Evolutionary conservation across 2,888 invertebrate genomes (phyloP), one percentile per base, ranked within the genome.

Genomic region (Pollenia labialis): DNA sequence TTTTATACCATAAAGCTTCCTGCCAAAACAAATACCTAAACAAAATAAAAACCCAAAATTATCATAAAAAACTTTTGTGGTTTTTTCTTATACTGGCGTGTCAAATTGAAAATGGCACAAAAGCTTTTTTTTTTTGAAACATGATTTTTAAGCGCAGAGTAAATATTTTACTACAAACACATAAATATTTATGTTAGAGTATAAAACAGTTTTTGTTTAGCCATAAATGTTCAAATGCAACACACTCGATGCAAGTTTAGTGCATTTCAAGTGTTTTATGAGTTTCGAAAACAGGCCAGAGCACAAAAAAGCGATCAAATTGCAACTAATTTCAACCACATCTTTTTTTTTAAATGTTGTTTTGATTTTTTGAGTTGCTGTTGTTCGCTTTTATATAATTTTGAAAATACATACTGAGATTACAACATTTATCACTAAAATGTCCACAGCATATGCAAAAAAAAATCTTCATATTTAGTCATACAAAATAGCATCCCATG

Each of bases 301-400:
- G 50, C 44, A 46, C 40, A 44, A 58, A 62, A 82, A 64, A 64
- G 40, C 71, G 66, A 81, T 87, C 86, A 76, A 87, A 84, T 87
- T 87, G 83, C 86, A 87, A 87, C 86, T 87, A 87, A 87, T 87
- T 87, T 81, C 44, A 74, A 74, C 86, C 76, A 32, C 69, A 77
- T 76, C 7, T 14, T 46, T 50, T 84, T 60, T 75, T 74, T 56
- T 54, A 48, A 23, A 60, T 62, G 18, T 50, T 69, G 48, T 42
- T 48, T 68, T 32, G 10, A 7, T 18, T 69, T 48, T 69, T 42
- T 60, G 12, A 14, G 12, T 54, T 64, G 23, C 52, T 50, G 52
- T 52, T 46, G 48, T 48, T 62, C 42, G 69, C 44, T 68, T 79
- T 42, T 79, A 56, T 64, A 71, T 52, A 79, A 79, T 69, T 86